These are phyloP conservation scores for Melanostoma scalare DNA, from an alignment of 2,888 invertebrate species.

Conservation along the genomic window DNA sequence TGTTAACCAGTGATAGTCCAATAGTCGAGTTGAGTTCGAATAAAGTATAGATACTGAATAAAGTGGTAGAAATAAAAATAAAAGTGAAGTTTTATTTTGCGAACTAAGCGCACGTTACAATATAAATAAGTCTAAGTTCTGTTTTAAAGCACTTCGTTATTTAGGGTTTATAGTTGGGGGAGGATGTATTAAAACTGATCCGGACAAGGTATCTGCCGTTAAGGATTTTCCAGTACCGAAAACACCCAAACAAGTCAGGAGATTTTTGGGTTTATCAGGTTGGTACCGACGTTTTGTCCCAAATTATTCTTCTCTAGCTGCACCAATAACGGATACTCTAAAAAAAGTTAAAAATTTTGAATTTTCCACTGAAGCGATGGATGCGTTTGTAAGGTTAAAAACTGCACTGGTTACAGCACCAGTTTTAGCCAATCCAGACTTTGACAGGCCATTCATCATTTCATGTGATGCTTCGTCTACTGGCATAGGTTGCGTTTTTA, in stretches of 20 bases:
- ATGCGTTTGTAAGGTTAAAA: slow-evolving; percentile 1
- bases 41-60: too few species aligned
- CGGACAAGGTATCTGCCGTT: slow-evolving; percentile 14
- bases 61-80: too few species aligned
- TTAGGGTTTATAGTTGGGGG: slow-evolving; percentile 31
- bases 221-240: slow-evolving; percentile 16
- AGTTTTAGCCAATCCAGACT: slow-evolving; percentile 4
- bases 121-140: slow-evolving; percentile 29
- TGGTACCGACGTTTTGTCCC: slow-evolving; percentile 34
- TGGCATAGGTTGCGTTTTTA: slow-evolving; percentile 26
- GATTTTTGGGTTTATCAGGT: slow-evolving; percentile 28
- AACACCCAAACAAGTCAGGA: slow-evolving; percentile 6
- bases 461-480: not conserved
- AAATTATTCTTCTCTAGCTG: slow-evolving; percentile 3
- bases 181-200: slow-evolving; percentile 22
- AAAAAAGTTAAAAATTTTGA: slow-evolving; percentile 6
- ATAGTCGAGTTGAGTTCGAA: too few species aligned
- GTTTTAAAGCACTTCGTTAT: slow-evolving; percentile 21
- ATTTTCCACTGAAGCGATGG: not conserved
- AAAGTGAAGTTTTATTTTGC: too few species aligned
- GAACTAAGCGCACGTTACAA: too few species aligned
- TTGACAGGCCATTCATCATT: slow-evolving; percentile 10
- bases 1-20: too few species aligned
- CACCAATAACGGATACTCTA: slow-evolving; percentile 1
- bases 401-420: not conserved